phyloP scores from a whole-genome alignment of 2,888 invertebrate genomes.

The Volucella inflata region DNA sequence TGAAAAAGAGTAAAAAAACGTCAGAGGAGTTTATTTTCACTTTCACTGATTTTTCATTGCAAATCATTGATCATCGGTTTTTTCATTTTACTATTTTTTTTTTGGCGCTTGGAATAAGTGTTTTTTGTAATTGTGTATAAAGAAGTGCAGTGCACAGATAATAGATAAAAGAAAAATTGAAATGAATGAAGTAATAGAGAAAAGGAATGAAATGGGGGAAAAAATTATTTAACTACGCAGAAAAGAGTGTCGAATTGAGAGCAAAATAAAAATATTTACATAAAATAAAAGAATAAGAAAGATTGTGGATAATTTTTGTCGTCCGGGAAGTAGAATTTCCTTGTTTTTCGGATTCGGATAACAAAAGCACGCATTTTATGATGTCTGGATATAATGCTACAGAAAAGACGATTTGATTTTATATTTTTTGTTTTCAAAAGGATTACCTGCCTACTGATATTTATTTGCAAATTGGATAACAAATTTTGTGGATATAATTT shows the following conservation, averaged over 20 bases:
- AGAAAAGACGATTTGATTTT: slow-evolving; percentile 10
- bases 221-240: slow-evolving; percentile 35
- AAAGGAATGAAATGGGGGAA: neutral
- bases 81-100: slow-evolving; percentile 25
- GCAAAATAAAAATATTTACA: neutral
- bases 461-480: slow-evolving; percentile 55
- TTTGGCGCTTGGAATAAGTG: slow-evolving; percentile 38
- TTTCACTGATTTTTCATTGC: slow-evolving; percentile 72
- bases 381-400: slow-evolving; percentile 24
- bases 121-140: slow-evolving; percentile 41
- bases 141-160: slow-evolving; percentile 53
- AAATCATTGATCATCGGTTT: slow-evolving; percentile 42
- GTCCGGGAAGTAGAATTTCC: slow-evolving; percentile 32
- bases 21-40: slow-evolving; percentile 65
- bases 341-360: slow-evolving; percentile 27
- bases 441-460: slow-evolving; percentile 36
- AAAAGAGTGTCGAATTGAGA: neutral
- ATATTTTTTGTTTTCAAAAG: slow-evolving; percentile 8
- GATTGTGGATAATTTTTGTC: slow-evolving; percentile 50
- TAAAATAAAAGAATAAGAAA: slow-evolving; percentile 18
- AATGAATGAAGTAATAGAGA: slow-evolving; percentile 11
- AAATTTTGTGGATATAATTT: slow-evolving; percentile 48
- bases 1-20: slow-evolving; percentile 6
- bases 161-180: slow-evolving; percentile 1
- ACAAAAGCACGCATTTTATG: slow-evolving; percentile 12